Conservation (phyloP, 2,113 vertebrate genomes). For the Pogona vitticeps region DNA sequence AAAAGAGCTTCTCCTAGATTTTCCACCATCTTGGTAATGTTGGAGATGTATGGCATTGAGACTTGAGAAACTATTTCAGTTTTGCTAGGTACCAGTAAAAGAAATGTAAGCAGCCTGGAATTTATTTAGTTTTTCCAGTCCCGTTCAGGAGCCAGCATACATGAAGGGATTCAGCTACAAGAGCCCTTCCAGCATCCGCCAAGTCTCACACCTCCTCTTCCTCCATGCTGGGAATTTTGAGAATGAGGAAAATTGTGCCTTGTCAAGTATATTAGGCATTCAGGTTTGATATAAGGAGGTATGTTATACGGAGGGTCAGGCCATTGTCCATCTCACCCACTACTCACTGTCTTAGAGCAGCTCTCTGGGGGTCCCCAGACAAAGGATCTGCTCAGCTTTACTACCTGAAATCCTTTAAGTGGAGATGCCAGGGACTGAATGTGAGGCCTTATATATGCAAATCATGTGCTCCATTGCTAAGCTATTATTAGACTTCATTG, state of each 20-base stretch:
- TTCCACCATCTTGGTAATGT: background rate
- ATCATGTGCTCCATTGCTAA: conserved; percentile 1
- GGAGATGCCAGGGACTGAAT: background rate
- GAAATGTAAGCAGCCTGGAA: background rate
- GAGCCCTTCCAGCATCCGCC: background rate
- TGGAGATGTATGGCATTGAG: background rate
- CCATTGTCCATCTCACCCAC: background rate
- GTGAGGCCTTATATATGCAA: background rate
- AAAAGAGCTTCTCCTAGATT: background rate
- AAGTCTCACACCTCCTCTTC: background rate
- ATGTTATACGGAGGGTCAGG: background rate
- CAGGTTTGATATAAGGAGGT: conserved; percentile 29
- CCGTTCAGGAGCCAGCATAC: background rate
- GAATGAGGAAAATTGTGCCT: conserved; percentile 61
- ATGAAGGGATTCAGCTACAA: background rate
- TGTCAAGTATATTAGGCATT: conserved; percentile 57
- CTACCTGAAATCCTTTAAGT: conserved; percentile 3
- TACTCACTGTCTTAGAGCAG: background rate
- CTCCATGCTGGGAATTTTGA: conserved; percentile 1
- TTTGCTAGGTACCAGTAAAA: background rate
- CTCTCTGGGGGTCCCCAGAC: background rate
- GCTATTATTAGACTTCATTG: conserved; percentile 38
- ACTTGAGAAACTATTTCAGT: background rate
- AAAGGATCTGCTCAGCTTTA: background rate
- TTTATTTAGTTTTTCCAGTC: background rate